Evolutionary conservation across 1,140 invertebrate species (phyloP), one percentile per base, ranked within the genome.

Genomic region (Drosophila neocordata): DNA sequence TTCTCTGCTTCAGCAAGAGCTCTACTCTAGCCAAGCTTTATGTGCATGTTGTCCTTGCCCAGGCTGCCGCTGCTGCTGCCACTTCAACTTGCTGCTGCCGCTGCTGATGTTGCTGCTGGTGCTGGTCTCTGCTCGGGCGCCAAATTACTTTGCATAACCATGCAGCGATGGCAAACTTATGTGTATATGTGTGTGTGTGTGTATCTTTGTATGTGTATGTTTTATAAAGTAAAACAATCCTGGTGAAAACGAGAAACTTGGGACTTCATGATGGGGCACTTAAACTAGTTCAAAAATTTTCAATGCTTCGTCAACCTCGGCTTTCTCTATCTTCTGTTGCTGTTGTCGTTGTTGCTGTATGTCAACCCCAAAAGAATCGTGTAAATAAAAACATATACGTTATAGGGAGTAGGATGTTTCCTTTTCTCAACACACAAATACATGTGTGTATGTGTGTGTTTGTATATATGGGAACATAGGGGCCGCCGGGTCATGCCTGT

Each of bases 111-210:
- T 13, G 53, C 61, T 72, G 48, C 78, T 77, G 60, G 60, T 69
- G 56, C 65, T 65, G 38, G 2, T 52, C 48, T n/a, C 69, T 22
- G 37, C 59, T 59, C 60, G 31, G 63, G 60, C 38, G 70, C 83
- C 78, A 88, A 89, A 89, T 88, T 88, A 89, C 84, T 88, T 88
- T 88, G 83, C 83, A 88, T 88, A 88, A 88, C 83, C 83, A 87
- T 88, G 83, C 83, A 83, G 75, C 83, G 73, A 82, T 78, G 69
- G 73, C 15, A 60, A 57, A 62, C 35, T 69, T 62, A 56, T 51
- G 22, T 60, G 59, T 69, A 44, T 72, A 37, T 72, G 51, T 71
- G 9, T 55, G 37, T 55, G 15, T 31, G 5, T 34, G 51, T 60
- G 34, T 63, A 24, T 65, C 56, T 60, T 27, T 58, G 27, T 81